Evolutionary conservation across 2,113 vertebrate genomes (phyloP), one percentile per base, ranked within the genome.

Genomic region (Echinops telfairi): DNA sequence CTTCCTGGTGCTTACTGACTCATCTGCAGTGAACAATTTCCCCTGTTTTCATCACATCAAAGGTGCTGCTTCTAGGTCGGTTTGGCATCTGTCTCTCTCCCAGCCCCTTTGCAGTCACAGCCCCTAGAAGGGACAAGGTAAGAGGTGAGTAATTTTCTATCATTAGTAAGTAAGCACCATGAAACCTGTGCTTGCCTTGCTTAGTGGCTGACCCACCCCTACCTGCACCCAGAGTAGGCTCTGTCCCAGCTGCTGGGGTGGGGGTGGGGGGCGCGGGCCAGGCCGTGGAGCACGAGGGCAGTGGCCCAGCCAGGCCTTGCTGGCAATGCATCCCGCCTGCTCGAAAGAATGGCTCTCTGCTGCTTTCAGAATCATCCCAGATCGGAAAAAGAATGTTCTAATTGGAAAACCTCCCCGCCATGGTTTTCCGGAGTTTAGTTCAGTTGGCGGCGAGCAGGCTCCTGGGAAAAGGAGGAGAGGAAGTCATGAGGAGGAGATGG

Each of bases 351-450:
- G 89, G 90, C 68, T 89, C 94, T 94, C 91, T 90, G 88, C 96
- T 95, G 93, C 90, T 94, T 95, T 95, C 94, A 93, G 92, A 97
- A 95, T 96, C 94, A 96, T 96, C 93, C 80, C 95, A 93, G 92
- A 91, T 96, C 8, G 95, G 93, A 97, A 97, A 97, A 97, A 97
- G 95, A 97, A 97, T 97, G 95, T 96, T 97, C 97, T 97, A 96
- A 97, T 97, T 97, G 97, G 96, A 97, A 97, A 97, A 96, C 80
- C 91, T 97, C 95, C 96, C 96, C 94, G 87, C 96, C 97, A 96
- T 93, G 95, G 95, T 96, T 96, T 97, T 97, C 97, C 95, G 91
- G 97, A 97, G 97, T 96, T 96, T 95, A 97, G 96, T 96, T 96
- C 94, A 96, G 92, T 94, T 96, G 96, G 96, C 93, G 1, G 94